Base-by-base conservation (phyloP, 2,113 vertebrate genomes). In the Lates calcarifer region DNA sequence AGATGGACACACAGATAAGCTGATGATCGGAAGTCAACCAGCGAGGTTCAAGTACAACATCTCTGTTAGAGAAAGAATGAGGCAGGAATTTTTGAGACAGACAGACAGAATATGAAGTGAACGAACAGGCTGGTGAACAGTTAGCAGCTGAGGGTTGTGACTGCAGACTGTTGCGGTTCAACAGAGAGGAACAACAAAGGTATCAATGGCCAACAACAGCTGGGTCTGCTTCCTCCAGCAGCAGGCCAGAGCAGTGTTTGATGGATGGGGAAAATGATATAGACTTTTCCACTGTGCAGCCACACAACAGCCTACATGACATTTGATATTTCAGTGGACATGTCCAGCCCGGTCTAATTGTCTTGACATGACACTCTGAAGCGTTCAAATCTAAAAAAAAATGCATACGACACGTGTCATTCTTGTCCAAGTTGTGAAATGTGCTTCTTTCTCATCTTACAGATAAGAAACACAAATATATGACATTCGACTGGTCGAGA, bases 151-250 rank as follows among this genome's bases (percentile, higher is more conserved):
- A 84, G 66, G 80, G 49, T 39, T 29, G 24, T 1, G 15, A 61
- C 67, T 33, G 45, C 58, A 87, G 77, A 74, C 75, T 45, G 33
- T 18, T 84, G 63, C 28, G 33, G 89, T 86, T 87, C 77, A 77
- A 67, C 71, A 76, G 57, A 79, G 81, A 87, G 72, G 74, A 90
- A 84, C 74, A 89, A 90, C 85, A 88, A 83, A 88, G 74, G 78
- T 89, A 86, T 90, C 81, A 84, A 78, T 84, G 72, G 68, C 83
- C 35, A 55, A 70, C 84, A 92, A 84, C 91, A 92, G 92, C 89
- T 93, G 90, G 81, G 68, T 77, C 85, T 75, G 75, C 88, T 91
- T 92, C 90, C 90, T 86, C 86, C 68, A 74, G 55, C n/a, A n/a
- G n/a, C n/a, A n/a, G n/a, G n/a, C n/a, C n/a, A 90, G 56, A 86